phyloP scores from a whole-genome alignment of 1,140 invertebrate genomes.

The Euwallacea fornicatus region DNA sequence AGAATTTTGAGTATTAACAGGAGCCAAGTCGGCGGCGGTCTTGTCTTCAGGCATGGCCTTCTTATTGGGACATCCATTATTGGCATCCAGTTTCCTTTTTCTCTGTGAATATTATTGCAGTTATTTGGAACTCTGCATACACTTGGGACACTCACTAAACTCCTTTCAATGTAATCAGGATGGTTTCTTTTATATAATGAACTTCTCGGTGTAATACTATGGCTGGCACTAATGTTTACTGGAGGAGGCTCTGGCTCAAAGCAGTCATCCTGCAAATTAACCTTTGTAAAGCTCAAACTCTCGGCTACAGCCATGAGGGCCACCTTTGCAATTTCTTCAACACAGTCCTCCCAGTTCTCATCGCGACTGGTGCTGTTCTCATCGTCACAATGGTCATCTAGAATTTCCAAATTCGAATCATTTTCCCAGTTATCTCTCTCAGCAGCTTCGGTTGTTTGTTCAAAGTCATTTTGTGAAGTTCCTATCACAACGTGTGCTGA shows the following conservation, averaged over 20 bases:
- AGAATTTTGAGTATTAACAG: constrained; percentile 26
- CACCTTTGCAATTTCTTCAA: constrained; percentile 41
- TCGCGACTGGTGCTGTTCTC: constrained; percentile 23
- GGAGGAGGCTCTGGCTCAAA: constrained; percentile 30
- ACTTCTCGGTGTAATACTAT: constrained; percentile 42
- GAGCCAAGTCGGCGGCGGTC: neutral
- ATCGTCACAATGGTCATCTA: constrained; percentile 43
- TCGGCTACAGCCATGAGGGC: neutral
- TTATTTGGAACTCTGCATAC: neutral
- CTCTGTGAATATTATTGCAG: constrained; percentile 40
- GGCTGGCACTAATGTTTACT: constrained; percentile 29
- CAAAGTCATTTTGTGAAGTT: constrained; percentile 33
- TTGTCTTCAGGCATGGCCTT: constrained; percentile 46
- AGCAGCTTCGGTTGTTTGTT: constrained; percentile 22
- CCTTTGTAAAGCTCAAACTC: constrained; percentile 8
- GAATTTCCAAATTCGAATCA: neutral
- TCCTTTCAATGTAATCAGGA: constrained; percentile 38
- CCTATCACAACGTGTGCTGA: constrained; percentile 3
- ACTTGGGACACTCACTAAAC: constrained; percentile 39
- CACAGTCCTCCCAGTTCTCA: constrained; percentile 47
- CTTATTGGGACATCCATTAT: constrained; percentile 55
- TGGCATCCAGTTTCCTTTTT: constrained; percentile 55
- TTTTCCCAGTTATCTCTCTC: too few relatives aligned
- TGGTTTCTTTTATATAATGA: constrained; percentile 38
- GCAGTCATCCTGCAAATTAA: constrained; percentile 35